A percentile compares a stretch with the other conserved stretches of the same genome.
phyloP scores from a whole-genome alignment of 1,140 invertebrate genomes.

The Tetragonula clypearis region DNA sequence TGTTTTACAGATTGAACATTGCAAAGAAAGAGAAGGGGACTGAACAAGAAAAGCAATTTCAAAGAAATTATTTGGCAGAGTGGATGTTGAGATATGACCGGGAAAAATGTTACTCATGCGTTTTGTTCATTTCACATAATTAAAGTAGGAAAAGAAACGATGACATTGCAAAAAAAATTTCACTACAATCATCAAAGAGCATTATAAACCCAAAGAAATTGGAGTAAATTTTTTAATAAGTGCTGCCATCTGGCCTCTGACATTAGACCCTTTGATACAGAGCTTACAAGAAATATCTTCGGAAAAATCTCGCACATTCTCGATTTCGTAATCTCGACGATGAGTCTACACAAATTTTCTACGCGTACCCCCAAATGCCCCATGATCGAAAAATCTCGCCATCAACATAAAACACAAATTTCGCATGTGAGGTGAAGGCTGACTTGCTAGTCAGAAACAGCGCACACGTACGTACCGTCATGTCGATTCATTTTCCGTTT shows the following conservation, averaged over 20 bases:
- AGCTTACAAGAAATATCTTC: constrained; percentile 55
- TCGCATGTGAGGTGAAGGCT: constrained; percentile 29
- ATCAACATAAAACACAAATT: constrained; percentile 20
- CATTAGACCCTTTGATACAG: constrained; percentile 69
- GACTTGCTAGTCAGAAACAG: constrained; percentile 65
- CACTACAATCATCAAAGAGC: constrained; percentile 45
- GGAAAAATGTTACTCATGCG: neutral
- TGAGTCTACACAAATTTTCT: constrained; percentile 28
- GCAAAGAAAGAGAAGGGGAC: constrained; percentile 35
- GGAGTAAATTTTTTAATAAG: constrained; percentile 66
- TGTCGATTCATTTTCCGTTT: constrained; percentile 90
- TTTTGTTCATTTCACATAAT: neutral
- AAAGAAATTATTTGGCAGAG: constrained; percentile 60
- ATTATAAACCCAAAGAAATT: constrained; percentile 63
- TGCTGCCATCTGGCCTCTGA: constrained; percentile 81
- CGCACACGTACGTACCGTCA: constrained; percentile 86
- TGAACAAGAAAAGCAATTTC: constrained; percentile 35
- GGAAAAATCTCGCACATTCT: constrained; percentile 46
- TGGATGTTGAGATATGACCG: constrained; percentile 59
- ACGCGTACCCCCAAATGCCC: neutral
- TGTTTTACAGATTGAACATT: constrained; percentile 57
- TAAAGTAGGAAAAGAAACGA: neutral
- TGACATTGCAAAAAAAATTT: constrained; percentile 44
- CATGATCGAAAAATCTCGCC: neutral
- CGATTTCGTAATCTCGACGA: constrained; percentile 34